Conservation (phyloP, 2,797 vertebrate genomes). For the Malacoctenus gilli region DNA sequence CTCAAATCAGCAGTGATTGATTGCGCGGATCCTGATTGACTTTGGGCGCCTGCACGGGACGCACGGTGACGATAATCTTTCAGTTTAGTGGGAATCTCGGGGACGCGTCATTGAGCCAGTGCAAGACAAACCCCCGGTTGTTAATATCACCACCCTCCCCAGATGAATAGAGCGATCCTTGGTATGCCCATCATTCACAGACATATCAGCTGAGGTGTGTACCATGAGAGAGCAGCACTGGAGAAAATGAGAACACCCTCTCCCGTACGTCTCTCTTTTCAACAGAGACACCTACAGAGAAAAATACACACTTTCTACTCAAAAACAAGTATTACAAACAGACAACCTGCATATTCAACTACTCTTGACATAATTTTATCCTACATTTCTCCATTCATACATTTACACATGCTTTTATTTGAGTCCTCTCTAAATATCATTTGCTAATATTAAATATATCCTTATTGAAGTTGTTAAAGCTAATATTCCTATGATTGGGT, state of each 20-base stretch:
- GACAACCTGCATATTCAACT: too few species aligned
- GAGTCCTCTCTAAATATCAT: too few species aligned
- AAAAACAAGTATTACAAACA: too few species aligned
- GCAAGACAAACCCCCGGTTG: conserved; percentile 32
- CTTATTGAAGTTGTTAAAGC: too few species aligned
- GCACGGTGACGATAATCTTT: conserved; percentile 40
- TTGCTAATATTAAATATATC: too few species aligned
- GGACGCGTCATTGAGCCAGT: conserved; percentile 23
- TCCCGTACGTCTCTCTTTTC: conserved; percentile 78
- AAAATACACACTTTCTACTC: conserved; percentile 69
- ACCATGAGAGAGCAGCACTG: conserved; percentile 75
- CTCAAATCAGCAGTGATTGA: conserved; percentile 57
- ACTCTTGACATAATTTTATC: too few species aligned
- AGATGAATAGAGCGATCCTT: conserved; percentile 44
- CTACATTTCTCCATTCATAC: too few species aligned
- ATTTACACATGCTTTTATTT: too few species aligned
- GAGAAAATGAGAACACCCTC: conserved; percentile 74
- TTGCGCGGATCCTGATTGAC: conserved; percentile 50
- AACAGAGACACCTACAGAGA: conserved; percentile 79
- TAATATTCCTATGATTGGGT: too few species aligned
- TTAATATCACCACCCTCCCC: conserved; percentile 56
- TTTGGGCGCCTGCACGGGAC: conserved; percentile 20
- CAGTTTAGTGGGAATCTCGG: conserved; percentile 33
- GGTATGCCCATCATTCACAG: conserved; percentile 52
- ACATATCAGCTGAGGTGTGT: conserved; percentile 61